phyloP scores from a whole-genome alignment of 2,113 vertebrate genomes.

The Onychostoma macrolepis region DNA sequence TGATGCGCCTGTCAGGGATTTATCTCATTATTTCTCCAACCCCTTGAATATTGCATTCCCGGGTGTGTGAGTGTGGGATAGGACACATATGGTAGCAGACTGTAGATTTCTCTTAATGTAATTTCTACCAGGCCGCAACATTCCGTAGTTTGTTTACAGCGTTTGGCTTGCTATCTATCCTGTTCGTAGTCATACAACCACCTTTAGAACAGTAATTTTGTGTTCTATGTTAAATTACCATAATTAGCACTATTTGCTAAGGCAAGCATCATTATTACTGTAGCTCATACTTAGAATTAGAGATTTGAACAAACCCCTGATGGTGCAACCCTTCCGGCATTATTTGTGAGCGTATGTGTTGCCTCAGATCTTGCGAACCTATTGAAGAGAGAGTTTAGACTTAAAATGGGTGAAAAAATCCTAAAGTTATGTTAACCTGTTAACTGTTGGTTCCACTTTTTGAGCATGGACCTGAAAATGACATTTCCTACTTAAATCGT shows the following conservation, averaged over 20 bases:
- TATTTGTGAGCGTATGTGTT: background rate
- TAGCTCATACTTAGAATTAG: constrained; percentile 20
- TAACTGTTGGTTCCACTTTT: too few species aligned
- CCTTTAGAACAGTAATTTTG: background rate
- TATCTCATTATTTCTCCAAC: constrained; percentile 33
- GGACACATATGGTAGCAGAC: background rate
- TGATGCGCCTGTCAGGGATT: constrained; percentile 30
- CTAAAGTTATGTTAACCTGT: background rate
- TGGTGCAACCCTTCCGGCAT: background rate
- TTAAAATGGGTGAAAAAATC: background rate
- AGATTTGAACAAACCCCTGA: background rate
- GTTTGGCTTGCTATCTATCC: background rate
- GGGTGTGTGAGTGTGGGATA: background rate
- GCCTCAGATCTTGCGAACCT: background rate
- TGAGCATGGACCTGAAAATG: too few species aligned
- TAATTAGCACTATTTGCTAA: background rate
- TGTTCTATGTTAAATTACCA: background rate
- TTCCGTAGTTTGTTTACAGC: background rate
- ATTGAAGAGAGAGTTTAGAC: background rate
- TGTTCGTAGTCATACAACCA: background rate
- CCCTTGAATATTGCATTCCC: constrained; percentile 27
- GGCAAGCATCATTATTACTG: constrained; percentile 3
- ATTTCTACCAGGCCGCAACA: constrained; percentile 11
- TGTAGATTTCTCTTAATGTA: background rate
- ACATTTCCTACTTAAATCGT: too few species aligned